These are phyloP conservation scores for Glyptemys insculpta DNA, from an alignment of 2,797 vertebrate species.

Conservation along the genomic window DNA sequence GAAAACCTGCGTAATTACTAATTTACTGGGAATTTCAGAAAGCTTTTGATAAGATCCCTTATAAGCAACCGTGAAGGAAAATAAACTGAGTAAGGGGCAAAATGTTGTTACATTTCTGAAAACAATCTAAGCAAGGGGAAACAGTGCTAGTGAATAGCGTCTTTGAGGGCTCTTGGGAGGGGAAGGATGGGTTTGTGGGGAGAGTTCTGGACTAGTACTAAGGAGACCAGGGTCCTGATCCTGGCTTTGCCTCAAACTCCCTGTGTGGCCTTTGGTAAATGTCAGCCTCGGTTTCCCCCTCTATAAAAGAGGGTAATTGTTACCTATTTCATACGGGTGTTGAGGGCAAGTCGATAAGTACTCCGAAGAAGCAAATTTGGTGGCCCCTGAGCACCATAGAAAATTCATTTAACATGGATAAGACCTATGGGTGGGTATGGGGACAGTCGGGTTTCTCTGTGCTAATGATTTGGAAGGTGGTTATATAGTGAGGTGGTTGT, in stretches of 20 bases:
- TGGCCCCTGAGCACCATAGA: fast-evolving
- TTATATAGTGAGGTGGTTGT: neutral
- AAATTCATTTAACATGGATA: neutral
- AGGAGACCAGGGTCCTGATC: fast-evolving
- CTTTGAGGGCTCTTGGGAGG: neutral
- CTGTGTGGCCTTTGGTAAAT: neutral
- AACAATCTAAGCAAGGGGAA: neutral
- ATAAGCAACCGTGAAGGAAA: conserved; percentile 69
- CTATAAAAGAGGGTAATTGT: neutral
- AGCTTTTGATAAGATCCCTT: conserved; percentile 68
- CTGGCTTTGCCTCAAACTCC: neutral
- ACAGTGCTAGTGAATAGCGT: neutral
- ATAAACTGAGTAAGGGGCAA: conserved; percentile 44
- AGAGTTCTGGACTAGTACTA: neutral
- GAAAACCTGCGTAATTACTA: conserved; percentile 73
- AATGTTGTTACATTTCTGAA: conserved; percentile 52
- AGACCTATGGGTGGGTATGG: neutral
- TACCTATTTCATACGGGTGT: neutral
- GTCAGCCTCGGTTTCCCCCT: fast-evolving
- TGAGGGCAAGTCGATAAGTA: neutral
- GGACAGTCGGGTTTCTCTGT: neutral
- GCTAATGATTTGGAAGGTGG: neutral
- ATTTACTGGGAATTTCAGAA: conserved; percentile 68
- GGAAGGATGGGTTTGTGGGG: neutral
- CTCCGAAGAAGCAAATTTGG: neutral